These are phyloP conservation scores for Carduelis carduelis DNA, from an alignment of 2,797 vertebrate genomes.

Conservation along the genomic window DNA sequence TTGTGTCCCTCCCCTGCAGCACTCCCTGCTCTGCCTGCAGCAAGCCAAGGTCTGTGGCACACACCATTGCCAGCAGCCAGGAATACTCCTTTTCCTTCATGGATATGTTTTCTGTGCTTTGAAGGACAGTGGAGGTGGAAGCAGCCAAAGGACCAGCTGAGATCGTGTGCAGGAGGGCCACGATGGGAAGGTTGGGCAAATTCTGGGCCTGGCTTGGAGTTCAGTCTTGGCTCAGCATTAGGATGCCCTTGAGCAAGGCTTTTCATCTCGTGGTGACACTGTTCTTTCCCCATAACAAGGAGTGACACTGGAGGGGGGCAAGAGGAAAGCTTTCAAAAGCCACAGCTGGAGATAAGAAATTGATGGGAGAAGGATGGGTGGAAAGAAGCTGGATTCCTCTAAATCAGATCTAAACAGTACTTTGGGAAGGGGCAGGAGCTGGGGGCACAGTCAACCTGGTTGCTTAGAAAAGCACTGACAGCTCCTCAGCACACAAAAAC, in stretches of 20 bases:
- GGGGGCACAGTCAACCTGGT: background rate
- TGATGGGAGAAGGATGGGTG: background rate
- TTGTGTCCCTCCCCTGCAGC: constrained; percentile 26
- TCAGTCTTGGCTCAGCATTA: background rate
- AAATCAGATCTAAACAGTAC: background rate
- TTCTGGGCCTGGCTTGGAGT: background rate
- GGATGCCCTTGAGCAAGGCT: background rate
- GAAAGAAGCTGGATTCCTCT: background rate
- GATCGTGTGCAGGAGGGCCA: background rate
- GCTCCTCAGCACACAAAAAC: background rate
- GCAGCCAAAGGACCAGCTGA: constrained; percentile 56
- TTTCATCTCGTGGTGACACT: background rate
- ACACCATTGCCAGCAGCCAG: constrained; percentile 42
- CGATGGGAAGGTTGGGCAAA: background rate
- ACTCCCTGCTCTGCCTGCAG: background rate
- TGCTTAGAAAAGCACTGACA: background rate
- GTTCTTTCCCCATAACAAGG: background rate
- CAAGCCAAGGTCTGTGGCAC: constrained; percentile 61
- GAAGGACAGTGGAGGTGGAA: constrained; percentile 43
- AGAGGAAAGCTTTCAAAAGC: background rate
- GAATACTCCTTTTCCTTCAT: constrained; percentile 1
- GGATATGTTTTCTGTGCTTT: background rate
- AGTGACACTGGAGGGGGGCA: background rate
- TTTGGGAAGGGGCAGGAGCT: background rate
- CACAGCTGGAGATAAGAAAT: background rate